phyloP scores from a whole-genome alignment of 1,140 invertebrate genomes.

The Centruroides vittatus region DNA sequence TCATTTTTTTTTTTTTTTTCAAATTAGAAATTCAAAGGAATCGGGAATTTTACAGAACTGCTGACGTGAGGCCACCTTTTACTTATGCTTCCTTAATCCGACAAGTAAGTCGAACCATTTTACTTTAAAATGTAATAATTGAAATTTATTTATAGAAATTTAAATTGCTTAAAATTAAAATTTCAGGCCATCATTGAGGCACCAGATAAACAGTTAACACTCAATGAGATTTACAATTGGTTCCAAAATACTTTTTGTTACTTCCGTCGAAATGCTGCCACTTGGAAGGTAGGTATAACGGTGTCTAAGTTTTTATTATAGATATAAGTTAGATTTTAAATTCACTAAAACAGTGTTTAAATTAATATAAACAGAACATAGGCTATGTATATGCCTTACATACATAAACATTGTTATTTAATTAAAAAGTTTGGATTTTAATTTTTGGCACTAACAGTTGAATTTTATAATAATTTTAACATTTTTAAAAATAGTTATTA shows the following conservation, averaged over 20 bases:
- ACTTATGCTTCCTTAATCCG: constrained; percentile 97
- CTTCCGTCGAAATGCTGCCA: constrained; percentile 95
- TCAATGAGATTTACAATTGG: constrained; percentile 99
- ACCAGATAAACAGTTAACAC: constrained; percentile 91
- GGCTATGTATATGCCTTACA: no score
- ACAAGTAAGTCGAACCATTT: constrained; percentile 51
- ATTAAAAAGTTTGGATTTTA: no score
- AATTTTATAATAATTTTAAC: no score
- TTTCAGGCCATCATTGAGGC: constrained; percentile 95
- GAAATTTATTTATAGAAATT: no score
- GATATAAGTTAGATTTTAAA: no score
- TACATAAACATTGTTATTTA: no score
- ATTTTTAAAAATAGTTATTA: no score
- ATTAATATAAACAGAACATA: no score
- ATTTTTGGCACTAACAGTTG: no score
- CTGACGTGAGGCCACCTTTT: constrained; percentile 94
- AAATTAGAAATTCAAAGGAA: constrained; percentile 87
- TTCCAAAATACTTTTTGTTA: constrained; percentile 99
- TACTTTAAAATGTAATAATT: background rate
- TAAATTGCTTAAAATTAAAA: background rate
- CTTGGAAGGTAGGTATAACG: constrained; percentile 82
- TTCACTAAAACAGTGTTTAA: no score
- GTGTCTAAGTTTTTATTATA: no score
- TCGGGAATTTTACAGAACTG: constrained; percentile 95
- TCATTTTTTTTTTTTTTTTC: constrained; percentile 12